Base-by-base conservation (phyloP, 2,888 invertebrate species). In the Actias luna region DNA sequence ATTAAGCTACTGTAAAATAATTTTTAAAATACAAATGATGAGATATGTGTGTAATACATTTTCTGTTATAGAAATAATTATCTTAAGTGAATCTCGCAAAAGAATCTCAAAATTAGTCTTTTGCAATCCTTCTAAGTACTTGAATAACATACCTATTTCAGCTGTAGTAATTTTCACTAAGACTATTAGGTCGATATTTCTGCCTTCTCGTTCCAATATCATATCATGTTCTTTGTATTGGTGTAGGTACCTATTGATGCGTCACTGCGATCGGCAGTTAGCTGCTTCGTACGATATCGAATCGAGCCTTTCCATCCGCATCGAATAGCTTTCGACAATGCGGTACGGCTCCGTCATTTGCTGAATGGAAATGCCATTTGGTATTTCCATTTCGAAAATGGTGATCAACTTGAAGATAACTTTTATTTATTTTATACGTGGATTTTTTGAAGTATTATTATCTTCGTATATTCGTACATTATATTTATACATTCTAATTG, bases 341-440 rank as follows among this genome's bases (percentile, higher is more conserved):
- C 80, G 79, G 76, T 78, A 80, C 84, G 82, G 78, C 74, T 79
- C 74, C 71, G 71, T 78, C 79, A 81, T 82, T 80, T 80, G 73
- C 78, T 80, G 79, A 80, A 83, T 84, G 76, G 82, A 82, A 85
- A 84, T 77, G 79, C 81, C 82, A 85, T 85, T 86, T 83, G 78
- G 77, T 77, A 73, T 79, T 79, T 76, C 78, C 70, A 77, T 80
- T 78, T 29, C 31, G 31, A 62, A 62, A 62, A 59, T 61, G 55
- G 39, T 22, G 52, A 62, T 62, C 61, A 25, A 27, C 33, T 25
- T 16, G 12, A 60, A 39, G 59, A 63, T 31, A 46, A 65, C 36
- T 1, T 22, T 5, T 22, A 46, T 42, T 18, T 42, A 18, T 18
- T 1, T n/a, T 50, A 25, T 25, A 50, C 46, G 46, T n/a, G n/a